Conservation (phyloP, 35 echinoderm and acorn worm genomes). For the Lytechinus variegatus region DNA sequence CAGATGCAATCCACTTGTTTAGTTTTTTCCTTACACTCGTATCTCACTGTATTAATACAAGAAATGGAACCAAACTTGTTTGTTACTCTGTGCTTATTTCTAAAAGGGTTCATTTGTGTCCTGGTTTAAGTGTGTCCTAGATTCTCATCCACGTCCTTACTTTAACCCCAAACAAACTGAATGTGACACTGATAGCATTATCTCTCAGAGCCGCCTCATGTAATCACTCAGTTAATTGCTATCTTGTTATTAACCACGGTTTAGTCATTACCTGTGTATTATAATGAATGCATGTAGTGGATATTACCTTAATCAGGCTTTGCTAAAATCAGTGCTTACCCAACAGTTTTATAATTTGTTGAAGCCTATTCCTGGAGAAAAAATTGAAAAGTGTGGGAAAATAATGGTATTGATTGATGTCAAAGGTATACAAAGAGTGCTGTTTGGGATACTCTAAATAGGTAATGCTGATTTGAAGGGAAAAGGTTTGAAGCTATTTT, state of each 20-base stretch:
- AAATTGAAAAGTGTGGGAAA: background rate
- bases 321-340: background rate
- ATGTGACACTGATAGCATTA: background rate
- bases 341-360: background rate
- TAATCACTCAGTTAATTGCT: constrained; percentile 5
- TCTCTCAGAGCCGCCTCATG: background rate
- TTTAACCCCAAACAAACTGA: background rate
- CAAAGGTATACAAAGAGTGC: background rate
- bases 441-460: background rate
- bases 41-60: background rate
- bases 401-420: background rate
- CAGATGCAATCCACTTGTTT: too few species aligned
- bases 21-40: too few species aligned
- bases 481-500: background rate
- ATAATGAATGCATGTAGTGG: background rate
- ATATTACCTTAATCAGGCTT: background rate
- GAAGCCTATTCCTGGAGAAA: background rate
- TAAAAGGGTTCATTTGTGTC: background rate
- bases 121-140: background rate
- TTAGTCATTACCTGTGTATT: background rate
- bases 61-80: background rate
- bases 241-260: background rate
- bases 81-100: background rate
- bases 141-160: background rate
- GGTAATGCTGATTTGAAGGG: background rate